Percentiles rank a stretch among this genome's conserved stretches.
Conservation (phyloP, 2,797 vertebrate species). For the Muscicapa comitata region DNA sequence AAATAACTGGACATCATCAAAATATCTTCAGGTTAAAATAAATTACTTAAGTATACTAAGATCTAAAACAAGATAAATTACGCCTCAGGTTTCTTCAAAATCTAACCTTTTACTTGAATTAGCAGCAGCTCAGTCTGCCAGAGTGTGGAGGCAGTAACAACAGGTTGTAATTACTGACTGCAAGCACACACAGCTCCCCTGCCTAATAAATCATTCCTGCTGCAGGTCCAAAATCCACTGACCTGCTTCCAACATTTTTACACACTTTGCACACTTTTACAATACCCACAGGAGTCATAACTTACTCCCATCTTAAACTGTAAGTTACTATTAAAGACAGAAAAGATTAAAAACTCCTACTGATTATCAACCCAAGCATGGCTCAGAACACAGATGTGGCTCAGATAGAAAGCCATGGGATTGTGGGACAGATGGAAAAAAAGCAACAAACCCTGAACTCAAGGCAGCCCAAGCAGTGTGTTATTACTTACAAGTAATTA, state of each 20-base stretch:
- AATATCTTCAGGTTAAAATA: neutral
- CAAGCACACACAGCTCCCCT: neutral
- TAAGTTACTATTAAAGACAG: neutral
- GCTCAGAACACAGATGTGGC: neutral
- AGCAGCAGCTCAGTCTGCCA: neutral
- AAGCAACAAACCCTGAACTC: neutral
- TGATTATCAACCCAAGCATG: neutral
- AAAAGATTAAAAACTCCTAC: neutral
- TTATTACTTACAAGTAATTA: neutral
- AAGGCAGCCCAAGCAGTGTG: neutral
- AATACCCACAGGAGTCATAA: neutral
- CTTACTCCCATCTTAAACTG: neutral
- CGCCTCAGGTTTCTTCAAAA: neutral
- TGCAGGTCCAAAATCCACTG: neutral
- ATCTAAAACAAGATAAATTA: neutral
- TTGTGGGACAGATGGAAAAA: neutral
- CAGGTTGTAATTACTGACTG: neutral
- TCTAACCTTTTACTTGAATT: neutral
- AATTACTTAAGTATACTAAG: neutral
- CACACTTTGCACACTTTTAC: neutral
- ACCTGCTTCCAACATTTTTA: neutral
- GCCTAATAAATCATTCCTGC: neutral
- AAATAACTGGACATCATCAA: neutral
- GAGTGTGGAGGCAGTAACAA: neutral
- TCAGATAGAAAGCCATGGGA: neutral